Base-by-base conservation (phyloP, 1,140 invertebrate species). In the Hesperophylax magnus region DNA sequence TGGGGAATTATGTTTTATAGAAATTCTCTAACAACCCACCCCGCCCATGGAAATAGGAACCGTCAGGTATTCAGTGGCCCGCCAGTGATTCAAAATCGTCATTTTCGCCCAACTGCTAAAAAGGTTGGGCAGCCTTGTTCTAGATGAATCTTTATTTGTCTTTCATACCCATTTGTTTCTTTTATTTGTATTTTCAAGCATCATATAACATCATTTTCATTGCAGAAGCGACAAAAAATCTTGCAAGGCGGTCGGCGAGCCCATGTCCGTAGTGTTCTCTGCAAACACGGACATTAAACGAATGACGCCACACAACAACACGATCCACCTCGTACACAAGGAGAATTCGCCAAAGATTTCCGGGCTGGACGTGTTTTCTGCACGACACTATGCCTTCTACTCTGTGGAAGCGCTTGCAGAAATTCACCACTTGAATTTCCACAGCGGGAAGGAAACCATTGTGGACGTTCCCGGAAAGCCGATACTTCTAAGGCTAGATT, bases 401-500 rank as follows among this genome's bases (percentile, higher is more conserved):
- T 86, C 87, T 39, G 86, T 79, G n/a, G 81, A 84, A 8, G 80
- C 80, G 4, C 6, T 83, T n/a, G 82, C 76, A 3, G 27, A 81
- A 20, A 78, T 83, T 18, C 69, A 80, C 18, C 75, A 80, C 27
- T 17, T 78, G 15, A 65, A 83, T 18, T 8, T 54, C 14, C 3
- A 27, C 20, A 69, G 20, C 9, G 31, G 54, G 4, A 52, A 67
- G 22, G 85, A 14, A 80, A 83, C 58, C 39, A 84, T 86, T 0
- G 90, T 93, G 1, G 87, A 91, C 0, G 91, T 91, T 4, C 84
- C 95, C 7, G 91, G 92, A 11, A 91, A 84, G 53, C 96, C 96
- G 0, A 92, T 91, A 81, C 91, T 93, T 81, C 85, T 97, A 20
- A 91, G 94, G 0, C 91, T 96, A 7, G 95, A 97, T 85, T 97